These are phyloP conservation scores for Melanocharis versteri DNA, from an alignment of 2,113 vertebrate species.

Conservation along the genomic window DNA sequence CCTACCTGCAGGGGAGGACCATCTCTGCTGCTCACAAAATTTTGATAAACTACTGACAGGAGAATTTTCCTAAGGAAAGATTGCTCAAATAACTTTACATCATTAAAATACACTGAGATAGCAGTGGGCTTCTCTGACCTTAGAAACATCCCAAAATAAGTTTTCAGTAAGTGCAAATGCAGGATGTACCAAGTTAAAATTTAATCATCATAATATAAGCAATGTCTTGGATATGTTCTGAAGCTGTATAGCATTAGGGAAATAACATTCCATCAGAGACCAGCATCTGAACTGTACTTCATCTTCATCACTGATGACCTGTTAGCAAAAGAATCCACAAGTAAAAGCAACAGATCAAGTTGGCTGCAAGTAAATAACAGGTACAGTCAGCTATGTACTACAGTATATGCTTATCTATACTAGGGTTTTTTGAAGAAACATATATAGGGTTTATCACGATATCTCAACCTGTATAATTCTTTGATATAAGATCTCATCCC, in stretches of 20 bases:
- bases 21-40: neutral
- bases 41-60: neutral
- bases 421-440: neutral
- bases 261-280: neutral
- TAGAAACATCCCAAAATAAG: conserved; percentile 11
- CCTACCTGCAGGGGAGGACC: neutral
- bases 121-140: neutral
- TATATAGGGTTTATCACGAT: neutral
- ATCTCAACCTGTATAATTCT: neutral
- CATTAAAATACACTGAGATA: neutral
- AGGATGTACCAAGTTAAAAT: neutral
- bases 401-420: neutral
- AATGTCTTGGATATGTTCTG: neutral
- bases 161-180: neutral
- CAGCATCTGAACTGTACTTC: neutral
- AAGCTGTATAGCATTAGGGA: neutral
- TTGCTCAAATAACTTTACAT: neutral
- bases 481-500: neutral
- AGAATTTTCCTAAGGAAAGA: neutral
- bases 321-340: conserved; percentile 15
- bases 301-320: neutral
- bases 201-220: neutral
- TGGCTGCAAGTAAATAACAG: neutral
- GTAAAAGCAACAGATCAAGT: conserved; percentile 11
- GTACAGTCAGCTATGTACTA: neutral